Percentiles rank a stretch among this genome's conserved stretches.
Conservation (phyloP, 2,113 vertebrate genomes). For the Microtus ochrogaster region DNA sequence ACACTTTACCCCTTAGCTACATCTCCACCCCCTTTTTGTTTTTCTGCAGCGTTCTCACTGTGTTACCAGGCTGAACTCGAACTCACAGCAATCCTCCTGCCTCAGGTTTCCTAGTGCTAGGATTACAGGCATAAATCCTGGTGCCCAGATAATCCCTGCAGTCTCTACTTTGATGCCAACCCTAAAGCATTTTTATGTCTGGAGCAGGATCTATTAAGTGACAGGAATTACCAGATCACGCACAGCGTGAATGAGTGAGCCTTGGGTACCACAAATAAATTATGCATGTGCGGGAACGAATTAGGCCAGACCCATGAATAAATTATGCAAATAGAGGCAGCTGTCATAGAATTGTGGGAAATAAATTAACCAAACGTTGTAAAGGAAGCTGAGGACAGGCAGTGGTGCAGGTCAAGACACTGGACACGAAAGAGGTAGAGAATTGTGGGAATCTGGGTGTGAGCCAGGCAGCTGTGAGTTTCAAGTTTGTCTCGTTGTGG, state of each 20-base stretch:
- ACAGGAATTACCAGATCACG: not conserved
- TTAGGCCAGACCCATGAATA: constrained; percentile 53
- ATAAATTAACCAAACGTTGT: constrained; percentile 48
- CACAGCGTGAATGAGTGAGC: constrained; percentile 49
- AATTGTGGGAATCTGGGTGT: not conserved
- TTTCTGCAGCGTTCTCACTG: not conserved
- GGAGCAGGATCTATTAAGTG: not conserved
- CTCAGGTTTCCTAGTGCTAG: not conserved
- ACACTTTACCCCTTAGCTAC: not conserved
- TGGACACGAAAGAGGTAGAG: not conserved
- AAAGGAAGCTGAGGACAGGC: not conserved
- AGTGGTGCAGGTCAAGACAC: not conserved
- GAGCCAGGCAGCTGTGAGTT: not conserved
- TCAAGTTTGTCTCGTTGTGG: not conserved
- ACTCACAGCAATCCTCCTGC: not conserved
- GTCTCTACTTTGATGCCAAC: not conserved
- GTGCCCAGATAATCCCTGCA: not conserved
- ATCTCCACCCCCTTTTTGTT: not conserved
- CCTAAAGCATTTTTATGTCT: not conserved
- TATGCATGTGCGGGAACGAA: constrained; percentile 43
- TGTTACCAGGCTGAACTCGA: not conserved
- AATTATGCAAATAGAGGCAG: constrained; percentile 50
- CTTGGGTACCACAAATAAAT: constrained; percentile 60
- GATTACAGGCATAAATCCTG: not conserved
- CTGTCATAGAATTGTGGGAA: not conserved